These are phyloP conservation scores for Melanchra persicariae DNA, from an alignment of 2,888 invertebrate genomes.

Conservation along the genomic window DNA sequence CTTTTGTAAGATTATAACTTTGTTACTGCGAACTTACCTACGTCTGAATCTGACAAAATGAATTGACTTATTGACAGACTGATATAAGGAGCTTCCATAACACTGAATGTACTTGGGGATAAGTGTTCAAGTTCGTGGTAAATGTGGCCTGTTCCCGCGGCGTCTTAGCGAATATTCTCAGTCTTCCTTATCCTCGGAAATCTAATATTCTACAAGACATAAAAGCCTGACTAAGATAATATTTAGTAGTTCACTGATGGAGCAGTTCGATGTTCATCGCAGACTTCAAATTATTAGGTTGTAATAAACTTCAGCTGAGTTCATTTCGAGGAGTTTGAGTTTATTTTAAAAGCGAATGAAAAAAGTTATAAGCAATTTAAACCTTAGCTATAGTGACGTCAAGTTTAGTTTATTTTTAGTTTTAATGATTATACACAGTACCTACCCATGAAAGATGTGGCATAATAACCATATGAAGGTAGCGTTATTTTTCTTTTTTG, in stretches of 20 bases:
- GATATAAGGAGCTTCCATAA: slow-evolving; percentile 39
- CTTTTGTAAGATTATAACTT: slow-evolving; percentile 72
- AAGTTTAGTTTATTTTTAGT: background rate
- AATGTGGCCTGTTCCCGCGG: slow-evolving; percentile 22
- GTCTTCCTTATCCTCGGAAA: slow-evolving; percentile 37
- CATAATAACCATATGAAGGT: too few species aligned
- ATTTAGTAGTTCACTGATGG: slow-evolving; percentile 17
- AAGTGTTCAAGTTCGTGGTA: slow-evolving; percentile 37
- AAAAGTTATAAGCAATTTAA: background rate
- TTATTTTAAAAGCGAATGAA: background rate
- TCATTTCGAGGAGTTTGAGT: background rate
- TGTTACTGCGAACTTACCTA: slow-evolving; percentile 45
- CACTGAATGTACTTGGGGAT: slow-evolving; percentile 29
- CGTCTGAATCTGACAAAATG: slow-evolving; percentile 43
- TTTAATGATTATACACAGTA: too few species aligned
- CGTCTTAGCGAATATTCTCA: slow-evolving; percentile 46
- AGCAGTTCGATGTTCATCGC: slow-evolving; percentile 31
- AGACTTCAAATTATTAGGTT: slow-evolving; percentile 23
- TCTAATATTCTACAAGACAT: slow-evolving; percentile 56
- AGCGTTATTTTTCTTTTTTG: too few species aligned
- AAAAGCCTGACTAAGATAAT: slow-evolving; percentile 36
- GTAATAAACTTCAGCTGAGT: slow-evolving; percentile 20
- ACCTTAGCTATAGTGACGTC: background rate
- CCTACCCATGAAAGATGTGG: too few species aligned
- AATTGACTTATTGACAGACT: slow-evolving; percentile 56